phyloP scores from a whole-genome alignment of 1,140 invertebrate genomes.

The Amyelois transitella region DNA sequence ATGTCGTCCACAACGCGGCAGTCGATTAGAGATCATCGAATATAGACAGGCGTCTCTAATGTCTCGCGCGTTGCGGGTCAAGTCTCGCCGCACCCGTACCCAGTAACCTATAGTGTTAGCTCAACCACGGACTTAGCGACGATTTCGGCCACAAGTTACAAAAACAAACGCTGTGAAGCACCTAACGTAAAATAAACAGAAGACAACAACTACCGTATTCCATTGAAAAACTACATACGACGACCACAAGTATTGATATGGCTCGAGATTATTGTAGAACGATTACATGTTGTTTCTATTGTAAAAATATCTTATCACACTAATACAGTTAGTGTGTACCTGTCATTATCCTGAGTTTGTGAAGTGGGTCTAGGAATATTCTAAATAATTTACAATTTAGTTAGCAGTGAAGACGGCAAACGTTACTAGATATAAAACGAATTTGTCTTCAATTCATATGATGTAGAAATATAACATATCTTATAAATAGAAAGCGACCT shows the following conservation, averaged over 20 bases:
- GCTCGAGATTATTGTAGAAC: neutral
- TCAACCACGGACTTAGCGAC: conserved; percentile 55
- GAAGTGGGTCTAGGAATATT: neutral
- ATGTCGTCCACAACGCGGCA: conserved; percentile 15
- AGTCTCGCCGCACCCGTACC: conserved; percentile 35
- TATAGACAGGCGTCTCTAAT: conserved; percentile 27
- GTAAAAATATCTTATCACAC: conserved; percentile 13
- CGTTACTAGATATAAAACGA: neutral
- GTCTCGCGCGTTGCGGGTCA: conserved; percentile 3
- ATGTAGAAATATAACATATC: neutral
- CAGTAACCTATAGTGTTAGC: conserved; percentile 31
- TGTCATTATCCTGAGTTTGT: neutral
- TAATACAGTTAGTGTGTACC: neutral
- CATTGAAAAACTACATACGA: neutral
- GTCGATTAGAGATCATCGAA: conserved; percentile 13
- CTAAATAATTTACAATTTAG: neutral
- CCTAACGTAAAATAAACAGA: conserved; percentile 26
- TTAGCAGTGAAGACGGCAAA: neutral
- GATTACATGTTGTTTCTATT: conserved; percentile 8
- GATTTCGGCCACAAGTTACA: conserved; percentile 55
- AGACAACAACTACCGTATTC: neutral
- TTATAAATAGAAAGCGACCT: neutral
- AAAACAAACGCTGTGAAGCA: conserved; percentile 38
- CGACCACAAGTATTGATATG: conserved; percentile 13
- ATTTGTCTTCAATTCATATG: too few species aligned